Evolutionary conservation across 2,797 vertebrate genomes (phyloP), one percentile per base, ranked within the genome.

Genomic region (Muraenolepis orangiensis): DNA sequence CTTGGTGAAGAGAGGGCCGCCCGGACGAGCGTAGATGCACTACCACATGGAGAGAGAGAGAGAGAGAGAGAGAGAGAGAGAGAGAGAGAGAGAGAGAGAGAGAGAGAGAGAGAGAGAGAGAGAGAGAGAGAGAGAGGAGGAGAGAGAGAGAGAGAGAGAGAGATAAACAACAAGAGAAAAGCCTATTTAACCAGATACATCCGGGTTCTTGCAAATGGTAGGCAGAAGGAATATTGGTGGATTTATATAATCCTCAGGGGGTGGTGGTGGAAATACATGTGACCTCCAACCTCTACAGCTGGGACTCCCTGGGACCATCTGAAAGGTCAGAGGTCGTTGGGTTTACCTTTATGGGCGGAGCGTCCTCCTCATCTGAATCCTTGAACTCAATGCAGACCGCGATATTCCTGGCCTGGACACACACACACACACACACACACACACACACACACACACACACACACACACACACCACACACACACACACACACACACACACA

Each of bases 1-100:
- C 82, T 93, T 96, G 0, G 92, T 94, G 89, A 97, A 98, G 0
- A 97, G 81, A 29, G 95, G 91, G 40, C 95, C 94, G 16, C 96
- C 97, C 12, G 96, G 96, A 77, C 93, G 95, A 3, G 96, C 96
- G 0, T 98, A 99, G 90, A 99, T 98, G 87, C 97, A 97, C 98
- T 99, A 76, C 28, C 68, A 51, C 13, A 64, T 20, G 13, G 57
- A 40, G 16, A 30, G 20, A 32, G 30, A 66, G 14, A 74, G 38
- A 74, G 66, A 71, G 23, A 69, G 70, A 66, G 68, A 28, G 28
- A 40, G n/a, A 67, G 1, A 11, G 32, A 34, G 31, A 29, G 28
- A 40, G 36, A 66, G 20, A 74, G 28, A 72, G 70, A 70, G n/a
- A 61, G 64, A 57, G 69, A 31, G 30, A 42, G 66, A 76, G 29